Base-by-base conservation (phyloP, 2,888 invertebrate genomes). In the Dioctria linearis region DNA sequence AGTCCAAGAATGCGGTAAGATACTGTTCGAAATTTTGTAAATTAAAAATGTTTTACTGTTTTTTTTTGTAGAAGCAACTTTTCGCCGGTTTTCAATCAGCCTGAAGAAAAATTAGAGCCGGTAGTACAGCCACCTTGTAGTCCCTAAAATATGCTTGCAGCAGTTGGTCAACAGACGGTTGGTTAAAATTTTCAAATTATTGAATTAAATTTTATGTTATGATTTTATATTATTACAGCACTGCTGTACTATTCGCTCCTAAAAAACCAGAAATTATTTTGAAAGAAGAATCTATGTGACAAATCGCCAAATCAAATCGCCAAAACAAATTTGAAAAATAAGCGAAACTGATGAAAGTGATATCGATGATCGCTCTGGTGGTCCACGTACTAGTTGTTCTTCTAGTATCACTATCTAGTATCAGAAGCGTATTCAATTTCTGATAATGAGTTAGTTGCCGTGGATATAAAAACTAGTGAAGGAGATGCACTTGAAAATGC, bases 211-310 rank as follows among this genome's bases (percentile, higher is more conserved):
- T 46, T 4, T 4, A 5, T n/a, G 40, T 11, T 42, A 61, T 63
- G 76, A 1, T 37, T 9, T 13, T 13, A 57, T 81, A 25, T 43
- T 54, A 25, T 80, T 84, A 0, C 71, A 88, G 95, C 85, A 95
- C 94, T 39, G 94, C 95, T 11, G 95, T 95, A 43, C 88, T 95
- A 46, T 93, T 95, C 85, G 89, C 90, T 82, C 85, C 89, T 63
- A 89, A 91, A 85, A 86, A 87, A 80, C 89, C 89, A 4, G 87
- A 84, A 80, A 43, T 85, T 54, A 61, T 75, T 3, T 78, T 80
- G 11, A 83, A 83, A 43, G 84, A 81, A 51, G 85, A 85, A 78
- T 83, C 84, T 4, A 54, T 80, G 82, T 67, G 83, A 85, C 6
- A 89, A 88, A 84, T 88, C 88, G 5, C 88, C 2, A 89, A 89